Conservation (phyloP, 2,797 vertebrate genomes). For the Micrastur ruficollis region DNA sequence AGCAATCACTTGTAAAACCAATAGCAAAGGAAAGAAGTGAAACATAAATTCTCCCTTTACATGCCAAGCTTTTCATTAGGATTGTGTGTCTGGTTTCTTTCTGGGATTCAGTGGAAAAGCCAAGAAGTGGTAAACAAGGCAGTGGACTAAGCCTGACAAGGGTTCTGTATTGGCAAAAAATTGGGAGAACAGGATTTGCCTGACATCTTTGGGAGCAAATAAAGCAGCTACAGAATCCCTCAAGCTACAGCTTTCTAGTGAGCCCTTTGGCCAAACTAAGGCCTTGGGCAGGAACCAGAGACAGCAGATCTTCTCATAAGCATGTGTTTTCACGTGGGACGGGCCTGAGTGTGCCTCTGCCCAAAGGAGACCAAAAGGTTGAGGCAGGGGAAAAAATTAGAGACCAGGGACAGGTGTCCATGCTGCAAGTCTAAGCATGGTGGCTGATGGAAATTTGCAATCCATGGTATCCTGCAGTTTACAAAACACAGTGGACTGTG, state of each 20-base stretch:
- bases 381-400: neutral
- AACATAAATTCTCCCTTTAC: slow-evolving; percentile 43
- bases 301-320: neutral
- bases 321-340: neutral
- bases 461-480: neutral
- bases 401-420: neutral
- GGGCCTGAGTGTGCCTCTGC: neutral
- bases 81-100: neutral
- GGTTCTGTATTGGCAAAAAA: neutral
- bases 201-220: neutral
- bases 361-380: neutral
- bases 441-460: neutral
- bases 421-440: neutral
- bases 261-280: neutral
- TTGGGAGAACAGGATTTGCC: neutral
- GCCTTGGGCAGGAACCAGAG: neutral
- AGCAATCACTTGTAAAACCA: slow-evolving; percentile 60
- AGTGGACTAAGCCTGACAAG: neutral
- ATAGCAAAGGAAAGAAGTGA: slow-evolving; percentile 43
- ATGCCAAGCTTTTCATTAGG: neutral
- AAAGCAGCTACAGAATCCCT: neutral
- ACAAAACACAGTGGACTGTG: neutral
- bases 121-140: neutral
- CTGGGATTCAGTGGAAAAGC: neutral
- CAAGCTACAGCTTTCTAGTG: neutral